Evolutionary conservation across 2,113 vertebrate genomes (phyloP).

Genomic region (Pantherophis guttatus): DNA sequence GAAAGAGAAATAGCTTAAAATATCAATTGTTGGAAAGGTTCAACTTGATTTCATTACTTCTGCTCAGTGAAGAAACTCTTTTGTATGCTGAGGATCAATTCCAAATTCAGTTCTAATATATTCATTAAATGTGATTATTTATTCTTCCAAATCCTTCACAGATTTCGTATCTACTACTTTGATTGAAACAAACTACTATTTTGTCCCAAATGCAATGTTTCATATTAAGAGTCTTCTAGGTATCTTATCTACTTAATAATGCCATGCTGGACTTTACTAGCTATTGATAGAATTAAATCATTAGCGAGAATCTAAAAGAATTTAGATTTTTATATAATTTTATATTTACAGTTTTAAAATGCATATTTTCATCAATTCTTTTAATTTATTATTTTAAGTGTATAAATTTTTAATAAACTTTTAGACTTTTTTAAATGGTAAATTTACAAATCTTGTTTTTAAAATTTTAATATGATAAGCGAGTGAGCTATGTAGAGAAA

Average conservation of each 20-base stretch:
- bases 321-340: not conserved
- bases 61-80: not conserved
- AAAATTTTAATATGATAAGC: not conserved
- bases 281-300: not conserved
- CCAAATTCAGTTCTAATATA: not conserved
- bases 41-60: not conserved
- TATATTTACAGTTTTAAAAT: not conserved
- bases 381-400: not conserved
- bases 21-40: not conserved
- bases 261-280: not conserved
- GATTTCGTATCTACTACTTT: not conserved
- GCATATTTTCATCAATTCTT: not conserved
- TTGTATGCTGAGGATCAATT: not conserved
- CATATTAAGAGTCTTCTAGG: not conserved
- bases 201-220: not conserved
- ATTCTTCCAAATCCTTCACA: not conserved
- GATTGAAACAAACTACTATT: not conserved
- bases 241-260: not conserved
- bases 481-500: not conserved
- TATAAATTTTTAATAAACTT: not conserved
- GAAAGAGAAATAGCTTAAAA: not conserved
- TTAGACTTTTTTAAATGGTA: not conserved
- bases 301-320: not conserved
- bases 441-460: not conserved
- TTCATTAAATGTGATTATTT: not conserved